A percentile compares a stretch with the other conserved stretches of the same genome.
Evolutionary conservation across 2,797 vertebrate genomes (phyloP).

Genomic region (Sebastes nivosus): DNA sequence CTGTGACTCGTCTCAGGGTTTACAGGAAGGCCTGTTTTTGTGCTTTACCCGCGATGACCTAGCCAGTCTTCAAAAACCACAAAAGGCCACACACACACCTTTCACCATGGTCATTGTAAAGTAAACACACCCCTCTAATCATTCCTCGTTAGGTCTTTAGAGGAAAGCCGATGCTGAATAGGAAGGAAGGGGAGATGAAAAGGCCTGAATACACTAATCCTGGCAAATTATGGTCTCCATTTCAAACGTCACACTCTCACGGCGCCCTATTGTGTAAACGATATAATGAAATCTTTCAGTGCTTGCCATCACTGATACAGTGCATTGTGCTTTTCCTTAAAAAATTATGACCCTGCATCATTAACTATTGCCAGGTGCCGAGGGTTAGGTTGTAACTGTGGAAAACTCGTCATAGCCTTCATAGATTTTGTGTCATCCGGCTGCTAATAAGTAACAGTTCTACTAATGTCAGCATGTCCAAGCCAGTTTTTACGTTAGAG

Average conservation of each 20-base stretch:
- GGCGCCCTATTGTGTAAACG: constrained; percentile 41
- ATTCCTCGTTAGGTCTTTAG: constrained; percentile 41
- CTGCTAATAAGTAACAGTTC: constrained; percentile 15
- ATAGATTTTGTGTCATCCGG: not conserved
- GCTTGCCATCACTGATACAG: not conserved
- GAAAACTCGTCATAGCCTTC: not conserved
- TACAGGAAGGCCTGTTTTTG: constrained; percentile 24
- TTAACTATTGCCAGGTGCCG: constrained; percentile 19
- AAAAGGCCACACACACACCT: constrained; percentile 20
- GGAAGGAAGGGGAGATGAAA: constrained; percentile 44
- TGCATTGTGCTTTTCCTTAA: constrained; percentile 16
- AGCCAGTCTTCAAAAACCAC: constrained; percentile 19
- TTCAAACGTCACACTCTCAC: constrained; percentile 49
- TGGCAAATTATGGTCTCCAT: constrained; percentile 59
- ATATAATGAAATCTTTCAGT: constrained; percentile 46
- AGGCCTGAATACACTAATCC: constrained; percentile 60
- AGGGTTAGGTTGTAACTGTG: not conserved
- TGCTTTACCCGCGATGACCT: constrained; percentile 1
- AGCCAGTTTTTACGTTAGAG: not conserved
- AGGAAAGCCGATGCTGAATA: constrained; percentile 40
- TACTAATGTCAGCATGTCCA: not conserved
- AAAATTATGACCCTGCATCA: not conserved
- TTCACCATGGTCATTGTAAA: constrained; percentile 35
- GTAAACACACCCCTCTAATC: constrained; percentile 50
- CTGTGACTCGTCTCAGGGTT: not conserved